Evolutionary conservation across 2,888 invertebrate species (phyloP).

Genomic region (Anthophora plumipes): DNA sequence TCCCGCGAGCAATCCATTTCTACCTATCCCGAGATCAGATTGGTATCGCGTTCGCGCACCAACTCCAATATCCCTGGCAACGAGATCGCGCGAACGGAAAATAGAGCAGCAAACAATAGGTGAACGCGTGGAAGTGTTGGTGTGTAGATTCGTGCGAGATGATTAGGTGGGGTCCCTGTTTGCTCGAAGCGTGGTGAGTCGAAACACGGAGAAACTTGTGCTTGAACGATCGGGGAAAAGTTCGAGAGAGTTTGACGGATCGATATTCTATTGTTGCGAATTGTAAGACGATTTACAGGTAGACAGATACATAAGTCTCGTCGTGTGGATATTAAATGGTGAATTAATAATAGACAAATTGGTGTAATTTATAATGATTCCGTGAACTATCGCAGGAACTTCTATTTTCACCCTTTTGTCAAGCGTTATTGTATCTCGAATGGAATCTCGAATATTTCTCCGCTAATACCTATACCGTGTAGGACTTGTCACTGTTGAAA

Average conservation of each 20-base stretch:
- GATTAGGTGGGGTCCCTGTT: conserved; percentile 27
- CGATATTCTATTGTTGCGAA: no score
- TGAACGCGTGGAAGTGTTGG: background rate
- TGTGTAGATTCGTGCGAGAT: background rate
- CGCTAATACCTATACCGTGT: no score
- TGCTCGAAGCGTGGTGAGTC: background rate
- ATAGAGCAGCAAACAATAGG: conserved; percentile 24
- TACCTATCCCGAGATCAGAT: conserved; percentile 37
- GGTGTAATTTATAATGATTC: no score
- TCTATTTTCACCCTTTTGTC: no score
- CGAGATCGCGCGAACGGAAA: conserved; percentile 37
- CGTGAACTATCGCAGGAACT: no score
- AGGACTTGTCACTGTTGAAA: background rate
- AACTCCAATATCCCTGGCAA: conserved; percentile 32
- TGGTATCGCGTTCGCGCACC: conserved; percentile 16
- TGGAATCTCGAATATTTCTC: background rate
- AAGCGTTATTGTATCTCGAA: no score
- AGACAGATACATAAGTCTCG: no score
- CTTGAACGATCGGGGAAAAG: no score
- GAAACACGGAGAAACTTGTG: background rate
- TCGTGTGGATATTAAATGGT: no score
- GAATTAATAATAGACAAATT: no score
- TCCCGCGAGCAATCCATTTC: conserved; percentile 46
- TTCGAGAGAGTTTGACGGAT: no score
- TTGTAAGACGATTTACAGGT: no score